phyloP scores from a whole-genome alignment of 1,140 invertebrate genomes.

The Ceratitis capitata region DNA sequence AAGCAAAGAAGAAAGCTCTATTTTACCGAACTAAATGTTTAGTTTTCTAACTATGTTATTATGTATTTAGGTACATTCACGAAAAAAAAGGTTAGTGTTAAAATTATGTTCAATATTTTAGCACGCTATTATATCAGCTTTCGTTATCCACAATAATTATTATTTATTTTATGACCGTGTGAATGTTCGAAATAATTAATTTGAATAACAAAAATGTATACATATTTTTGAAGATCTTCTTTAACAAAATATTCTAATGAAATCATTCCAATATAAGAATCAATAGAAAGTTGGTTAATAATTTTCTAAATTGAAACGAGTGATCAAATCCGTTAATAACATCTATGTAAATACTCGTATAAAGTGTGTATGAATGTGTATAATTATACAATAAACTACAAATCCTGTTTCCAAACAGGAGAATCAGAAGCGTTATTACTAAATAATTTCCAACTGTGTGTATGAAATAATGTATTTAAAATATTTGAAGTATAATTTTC shows the following conservation, averaged over 20 bases:
- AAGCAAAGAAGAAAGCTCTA: background rate
- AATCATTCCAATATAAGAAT: conserved; percentile 9
- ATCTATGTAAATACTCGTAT: background rate
- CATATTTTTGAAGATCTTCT: background rate
- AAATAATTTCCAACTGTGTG: background rate
- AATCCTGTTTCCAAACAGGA: no score
- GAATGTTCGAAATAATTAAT: background rate
- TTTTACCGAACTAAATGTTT: background rate
- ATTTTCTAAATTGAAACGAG: background rate
- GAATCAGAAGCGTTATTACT: background rate
- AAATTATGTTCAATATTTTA: background rate
- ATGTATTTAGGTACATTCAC: background rate
- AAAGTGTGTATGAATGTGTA: background rate
- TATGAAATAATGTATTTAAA: background rate
- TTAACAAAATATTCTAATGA: background rate
- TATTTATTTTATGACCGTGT: conserved; percentile 7
- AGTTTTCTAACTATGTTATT: background rate
- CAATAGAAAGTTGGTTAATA: background rate
- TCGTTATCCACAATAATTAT: background rate
- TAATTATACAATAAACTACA: background rate
- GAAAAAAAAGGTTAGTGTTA: background rate
- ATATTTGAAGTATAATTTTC: background rate
- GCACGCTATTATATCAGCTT: background rate
- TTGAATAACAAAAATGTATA: background rate
- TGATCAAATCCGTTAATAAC: background rate